Base-by-base conservation (phyloP, 2,888 invertebrate species). In the Rhagonycha lutea region DNA sequence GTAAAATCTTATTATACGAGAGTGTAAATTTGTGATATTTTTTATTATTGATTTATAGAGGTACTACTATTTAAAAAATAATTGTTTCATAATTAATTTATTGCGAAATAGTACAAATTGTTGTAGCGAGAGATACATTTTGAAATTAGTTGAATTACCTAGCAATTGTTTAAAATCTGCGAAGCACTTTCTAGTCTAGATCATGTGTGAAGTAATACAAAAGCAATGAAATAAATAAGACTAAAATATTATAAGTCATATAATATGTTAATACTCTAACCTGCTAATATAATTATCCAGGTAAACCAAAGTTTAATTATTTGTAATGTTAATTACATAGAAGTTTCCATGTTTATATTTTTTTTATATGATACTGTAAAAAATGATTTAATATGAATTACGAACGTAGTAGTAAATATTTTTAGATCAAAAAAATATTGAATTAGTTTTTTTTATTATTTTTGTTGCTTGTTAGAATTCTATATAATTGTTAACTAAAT, bases 181-280 rank as follows among this genome's bases (percentile, higher is more conserved):
- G 14, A 23, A 24, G 26, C 63, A 65, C 63, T 24, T 65, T 62
- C 26, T 65, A 61, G 14, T 61, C 29, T 61, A 70, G 60, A 61
- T 70, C 24, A 26, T 14, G 61, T 74, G 69, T 68, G 71, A 65
- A 23, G 14, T 70, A 75, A 72, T 60, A 69, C 71, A 75, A 75
- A 69, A 75, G 69, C 71, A 75, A 75, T 75, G 75, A 75, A 72
- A 63, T 69, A 68, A 69, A 71, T 75, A 75, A 71, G 75, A 72
- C 72, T 75, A 68, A 75, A 71, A 11, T 63, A 63, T 32, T 61
- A 60, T 28, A 32, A 72, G 68, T 69, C 61, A 18, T 73, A 62
- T 73, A 69, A 69, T 69, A 69, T 69, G 47, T 18, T 68, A 73
- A 60, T 47, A 47, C 47, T 47, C 47, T 47, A 47, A 47, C 47